Percentiles rank a stretch among this genome's conserved stretches.
Conservation (phyloP, 1,140 invertebrate species). For the Drosophila suzukii region DNA sequence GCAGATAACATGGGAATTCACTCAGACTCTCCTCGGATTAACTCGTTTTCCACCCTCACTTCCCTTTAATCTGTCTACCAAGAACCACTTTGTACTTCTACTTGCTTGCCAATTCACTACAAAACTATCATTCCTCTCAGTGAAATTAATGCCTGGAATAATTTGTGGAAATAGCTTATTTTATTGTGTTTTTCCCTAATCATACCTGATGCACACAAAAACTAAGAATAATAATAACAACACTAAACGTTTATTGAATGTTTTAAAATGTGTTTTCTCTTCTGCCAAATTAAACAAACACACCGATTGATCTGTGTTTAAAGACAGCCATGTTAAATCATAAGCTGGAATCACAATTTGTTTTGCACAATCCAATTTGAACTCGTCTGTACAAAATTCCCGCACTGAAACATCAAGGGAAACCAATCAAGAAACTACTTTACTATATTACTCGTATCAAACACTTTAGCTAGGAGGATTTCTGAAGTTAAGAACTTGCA, state of each 20-base stretch:
- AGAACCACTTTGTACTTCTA: no score
- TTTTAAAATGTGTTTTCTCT: neutral
- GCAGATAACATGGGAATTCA: conserved; percentile 9
- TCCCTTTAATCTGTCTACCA: neutral
- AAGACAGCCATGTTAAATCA: neutral
- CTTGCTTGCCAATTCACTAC: no score
- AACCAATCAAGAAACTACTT: no score
- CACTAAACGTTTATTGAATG: neutral
- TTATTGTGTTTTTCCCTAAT: neutral
- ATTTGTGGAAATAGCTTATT: no score
- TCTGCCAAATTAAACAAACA: neutral
- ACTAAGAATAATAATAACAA: neutral
- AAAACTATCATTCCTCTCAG: no score
- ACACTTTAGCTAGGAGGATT: no score
- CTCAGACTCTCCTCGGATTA: neutral
- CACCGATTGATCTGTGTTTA: no score
- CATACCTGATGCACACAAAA: neutral
- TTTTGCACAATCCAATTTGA: no score
- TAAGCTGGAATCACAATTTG: neutral
- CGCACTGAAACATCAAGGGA: no score
- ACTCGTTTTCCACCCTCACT: neutral
- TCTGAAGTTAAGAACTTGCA: no score
- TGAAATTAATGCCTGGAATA: no score
- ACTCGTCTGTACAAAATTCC: neutral
- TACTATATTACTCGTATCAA: no score